Evolutionary conservation across 2,888 invertebrate genomes (phyloP).

Genomic region (Cataglyphis livida): DNA sequence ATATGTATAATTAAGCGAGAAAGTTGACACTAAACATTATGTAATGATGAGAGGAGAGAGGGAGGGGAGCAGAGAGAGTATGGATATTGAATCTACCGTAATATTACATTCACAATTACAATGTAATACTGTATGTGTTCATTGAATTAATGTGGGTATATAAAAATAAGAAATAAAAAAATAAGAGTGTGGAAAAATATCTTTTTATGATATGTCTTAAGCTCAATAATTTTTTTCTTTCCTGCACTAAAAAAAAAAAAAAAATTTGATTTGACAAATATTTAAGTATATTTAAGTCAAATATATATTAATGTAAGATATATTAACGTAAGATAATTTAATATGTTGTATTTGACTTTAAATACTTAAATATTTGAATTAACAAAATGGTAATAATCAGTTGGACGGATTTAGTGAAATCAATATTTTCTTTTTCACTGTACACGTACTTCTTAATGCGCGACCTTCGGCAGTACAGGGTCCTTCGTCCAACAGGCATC

Average conservation of each 20-base stretch:
- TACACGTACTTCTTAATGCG: constrained; percentile 88
- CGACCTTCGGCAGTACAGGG: constrained; percentile 88
- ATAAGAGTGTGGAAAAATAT: background rate
- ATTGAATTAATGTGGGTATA: constrained; percentile 13
- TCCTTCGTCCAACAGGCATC: constrained; percentile 88
- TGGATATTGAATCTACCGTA: constrained; percentile 52
- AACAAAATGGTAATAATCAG: no score
- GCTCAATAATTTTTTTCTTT: no score
- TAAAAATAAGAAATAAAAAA: background rate
- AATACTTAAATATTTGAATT: no score
- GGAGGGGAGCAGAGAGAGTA: constrained; percentile 59
- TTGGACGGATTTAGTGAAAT: no score
- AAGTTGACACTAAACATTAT: constrained; percentile 80
- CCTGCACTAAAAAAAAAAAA: no score
- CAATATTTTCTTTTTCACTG: no score
- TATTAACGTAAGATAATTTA: no score
- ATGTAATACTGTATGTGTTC: background rate
- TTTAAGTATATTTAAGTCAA: no score
- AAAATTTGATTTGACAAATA: no score
- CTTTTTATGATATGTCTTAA: no score
- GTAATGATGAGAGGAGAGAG: constrained; percentile 66
- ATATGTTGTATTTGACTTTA: no score
- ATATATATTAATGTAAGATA: no score
- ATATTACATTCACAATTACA: constrained; percentile 40
- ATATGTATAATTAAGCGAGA: constrained; percentile 76